A percentile compares a stretch with the other conserved stretches of the same genome.
These are phyloP conservation scores for Dryomyza anilis DNA, from an alignment of 2,888 invertebrate genomes.

Conservation along the genomic window DNA sequence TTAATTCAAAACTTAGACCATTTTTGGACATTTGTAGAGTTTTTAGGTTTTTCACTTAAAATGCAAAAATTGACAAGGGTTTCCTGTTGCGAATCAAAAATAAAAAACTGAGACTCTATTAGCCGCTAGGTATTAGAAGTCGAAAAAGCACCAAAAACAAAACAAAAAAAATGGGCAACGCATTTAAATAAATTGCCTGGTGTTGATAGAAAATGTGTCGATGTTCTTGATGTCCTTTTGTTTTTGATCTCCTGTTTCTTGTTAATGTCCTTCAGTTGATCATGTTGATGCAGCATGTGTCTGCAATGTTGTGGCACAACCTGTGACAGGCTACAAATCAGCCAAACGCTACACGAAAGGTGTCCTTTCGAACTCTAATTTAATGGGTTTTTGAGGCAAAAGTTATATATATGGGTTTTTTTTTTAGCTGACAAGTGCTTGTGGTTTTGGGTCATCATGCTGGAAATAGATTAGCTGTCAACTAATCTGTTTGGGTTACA, in stretches of 20 bases:
- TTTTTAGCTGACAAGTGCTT: background rate
- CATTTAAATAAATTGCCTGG: slow-evolving; percentile 13
- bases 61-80: slow-evolving; percentile 19
- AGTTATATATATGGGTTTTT: background rate
- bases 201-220: background rate
- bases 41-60: too few species aligned
- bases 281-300: background rate
- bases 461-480: slow-evolving; percentile 34
- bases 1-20: too few species aligned
- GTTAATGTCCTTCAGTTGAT: too few species aligned
- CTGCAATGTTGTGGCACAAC: too few species aligned
- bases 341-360: background rate
- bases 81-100: slow-evolving; percentile 11
- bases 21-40: too few species aligned
- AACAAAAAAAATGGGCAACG: background rate
- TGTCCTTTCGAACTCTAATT: background rate
- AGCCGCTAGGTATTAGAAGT: background rate
- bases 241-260: too few species aligned
- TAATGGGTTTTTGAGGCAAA: too few species aligned
- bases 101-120: background rate
- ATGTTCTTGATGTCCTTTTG: background rate
- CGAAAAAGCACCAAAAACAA: too few species aligned
- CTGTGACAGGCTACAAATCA: background rate
- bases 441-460: background rate
- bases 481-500: slow-evolving; percentile 26